Evolutionary conservation across 2,888 invertebrate genomes (phyloP).

Genomic region (Nomada ruficornis): DNA sequence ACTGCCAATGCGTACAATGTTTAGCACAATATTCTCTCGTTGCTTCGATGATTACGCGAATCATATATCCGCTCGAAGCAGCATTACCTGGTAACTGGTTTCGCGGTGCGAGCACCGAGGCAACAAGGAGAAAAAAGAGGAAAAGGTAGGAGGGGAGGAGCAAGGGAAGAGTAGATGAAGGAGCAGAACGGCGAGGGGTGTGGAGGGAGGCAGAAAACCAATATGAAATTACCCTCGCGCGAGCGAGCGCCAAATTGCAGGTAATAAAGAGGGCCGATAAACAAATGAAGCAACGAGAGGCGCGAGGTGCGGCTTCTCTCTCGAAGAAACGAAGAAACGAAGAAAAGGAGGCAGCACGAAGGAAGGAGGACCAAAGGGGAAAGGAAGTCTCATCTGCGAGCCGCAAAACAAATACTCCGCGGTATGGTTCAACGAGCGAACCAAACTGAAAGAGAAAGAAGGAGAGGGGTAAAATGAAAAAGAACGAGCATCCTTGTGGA

Average conservation of each 20-base stretch:
- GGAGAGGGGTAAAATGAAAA: constrained; percentile 28
- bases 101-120: constrained; percentile 43
- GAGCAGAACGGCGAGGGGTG: constrained; percentile 3
- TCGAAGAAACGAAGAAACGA: constrained; percentile 21
- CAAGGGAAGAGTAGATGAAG: constrained; percentile 42
- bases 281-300: constrained; percentile 81
- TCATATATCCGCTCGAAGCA: constrained; percentile 47
- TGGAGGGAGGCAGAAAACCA: constrained; percentile 77
- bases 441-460: constrained; percentile 22
- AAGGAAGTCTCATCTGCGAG: constrained; percentile 61
- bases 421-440: constrained; percentile 36
- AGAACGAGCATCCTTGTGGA: constrained; percentile 25
- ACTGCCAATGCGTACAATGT: not conserved
- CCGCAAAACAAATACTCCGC: constrained; percentile 75
- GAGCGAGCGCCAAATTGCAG: constrained; percentile 81
- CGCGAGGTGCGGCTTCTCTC: constrained; percentile 70
- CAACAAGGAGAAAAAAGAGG: constrained; percentile 46
- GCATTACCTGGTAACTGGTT: constrained; percentile 66
- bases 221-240: constrained; percentile 82
- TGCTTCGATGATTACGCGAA: constrained; percentile 55
- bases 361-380: constrained; percentile 30
- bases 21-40: constrained; percentile 47
- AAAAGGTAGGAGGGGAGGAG: constrained; percentile 18
- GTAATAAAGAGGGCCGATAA: constrained; percentile 82
- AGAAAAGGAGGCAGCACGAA: not conserved